Percentiles rank a stretch among this genome's conserved stretches.
phyloP scores from a whole-genome alignment of 2,113 vertebrate genomes.

The Copsychus sechellarum region DNA sequence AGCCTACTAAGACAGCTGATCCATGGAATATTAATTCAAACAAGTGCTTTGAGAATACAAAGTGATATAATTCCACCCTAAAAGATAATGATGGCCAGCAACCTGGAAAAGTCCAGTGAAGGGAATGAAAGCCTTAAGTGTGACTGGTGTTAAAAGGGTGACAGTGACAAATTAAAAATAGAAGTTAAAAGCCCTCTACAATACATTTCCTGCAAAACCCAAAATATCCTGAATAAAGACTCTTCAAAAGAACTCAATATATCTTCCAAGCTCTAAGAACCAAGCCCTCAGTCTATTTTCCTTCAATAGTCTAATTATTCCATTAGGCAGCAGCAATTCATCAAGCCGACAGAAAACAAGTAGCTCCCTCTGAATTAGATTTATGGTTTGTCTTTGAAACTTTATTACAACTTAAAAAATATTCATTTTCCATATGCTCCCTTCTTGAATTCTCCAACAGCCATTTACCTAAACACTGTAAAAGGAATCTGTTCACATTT shows the following conservation, averaged over 20 bases:
- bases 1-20: not conserved
- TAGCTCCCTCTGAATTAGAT: not conserved
- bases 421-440: not conserved
- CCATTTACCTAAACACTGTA: not conserved
- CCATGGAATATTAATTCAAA: not conserved
- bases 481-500: not conserved
- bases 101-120: not conserved
- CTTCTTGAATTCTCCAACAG: not conserved
- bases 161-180: not conserved
- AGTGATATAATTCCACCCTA: not conserved
- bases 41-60: not conserved
- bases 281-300: not conserved
- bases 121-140: not conserved
- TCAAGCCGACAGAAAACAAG: not conserved
- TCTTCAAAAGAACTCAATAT: not conserved
- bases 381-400: not conserved
- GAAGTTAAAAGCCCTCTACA: not conserved
- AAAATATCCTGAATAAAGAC: not conserved
- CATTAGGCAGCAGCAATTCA: not conserved
- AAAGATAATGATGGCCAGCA: not conserved
- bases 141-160: not conserved
- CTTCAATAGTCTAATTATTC: not conserved
- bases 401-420: not conserved
- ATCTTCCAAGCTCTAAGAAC: not conserved
- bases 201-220: not conserved